Evolutionary conservation across 2,888 invertebrate genomes (phyloP).

Genomic region (Andrena hattorfiana): DNA sequence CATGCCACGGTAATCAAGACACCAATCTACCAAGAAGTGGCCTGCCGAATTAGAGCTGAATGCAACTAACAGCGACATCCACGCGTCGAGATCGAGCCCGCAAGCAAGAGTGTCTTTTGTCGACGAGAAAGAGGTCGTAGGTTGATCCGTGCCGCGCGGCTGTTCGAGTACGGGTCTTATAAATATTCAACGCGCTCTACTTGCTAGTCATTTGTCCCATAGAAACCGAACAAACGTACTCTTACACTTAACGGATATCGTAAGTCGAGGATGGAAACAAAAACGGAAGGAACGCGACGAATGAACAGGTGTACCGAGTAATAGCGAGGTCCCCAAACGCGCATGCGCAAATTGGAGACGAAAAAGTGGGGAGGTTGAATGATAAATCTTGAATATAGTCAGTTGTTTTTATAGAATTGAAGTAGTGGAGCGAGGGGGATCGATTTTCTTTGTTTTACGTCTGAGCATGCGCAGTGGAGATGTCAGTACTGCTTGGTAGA

Average conservation of each 20-base stretch:
- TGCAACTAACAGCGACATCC: slow-evolving; percentile 58
- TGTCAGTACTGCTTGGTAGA: too few relatives aligned
- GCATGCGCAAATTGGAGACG: background rate
- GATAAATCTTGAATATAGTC: too few relatives aligned
- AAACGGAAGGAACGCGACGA: background rate
- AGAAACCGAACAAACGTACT: background rate
- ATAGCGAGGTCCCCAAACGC: too few relatives aligned
- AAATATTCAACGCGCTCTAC: background rate
- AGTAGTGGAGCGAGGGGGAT: too few relatives aligned
- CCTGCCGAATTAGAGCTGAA: slow-evolving; percentile 51
- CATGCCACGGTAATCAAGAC: slow-evolving; percentile 81
- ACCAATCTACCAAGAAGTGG: slow-evolving; percentile 63
- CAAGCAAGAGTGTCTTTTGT: slow-evolving; percentile 34
- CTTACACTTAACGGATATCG: background rate
- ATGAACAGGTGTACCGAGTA: background rate
- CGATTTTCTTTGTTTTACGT: too few relatives aligned
- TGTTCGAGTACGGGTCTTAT: background rate
- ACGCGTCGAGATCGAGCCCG: slow-evolving; percentile 44
- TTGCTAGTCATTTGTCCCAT: background rate
- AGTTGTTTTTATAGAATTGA: too few relatives aligned
- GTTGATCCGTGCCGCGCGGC: background rate
- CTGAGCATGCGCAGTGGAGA: too few relatives aligned
- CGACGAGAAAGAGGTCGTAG: slow-evolving; percentile 12
- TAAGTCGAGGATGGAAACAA: background rate
- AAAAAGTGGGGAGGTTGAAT: background rate